Evolutionary conservation across 2,888 invertebrate species (phyloP), one percentile per base, ranked within the genome.

Genomic region (Tenodera sinensis): DNA sequence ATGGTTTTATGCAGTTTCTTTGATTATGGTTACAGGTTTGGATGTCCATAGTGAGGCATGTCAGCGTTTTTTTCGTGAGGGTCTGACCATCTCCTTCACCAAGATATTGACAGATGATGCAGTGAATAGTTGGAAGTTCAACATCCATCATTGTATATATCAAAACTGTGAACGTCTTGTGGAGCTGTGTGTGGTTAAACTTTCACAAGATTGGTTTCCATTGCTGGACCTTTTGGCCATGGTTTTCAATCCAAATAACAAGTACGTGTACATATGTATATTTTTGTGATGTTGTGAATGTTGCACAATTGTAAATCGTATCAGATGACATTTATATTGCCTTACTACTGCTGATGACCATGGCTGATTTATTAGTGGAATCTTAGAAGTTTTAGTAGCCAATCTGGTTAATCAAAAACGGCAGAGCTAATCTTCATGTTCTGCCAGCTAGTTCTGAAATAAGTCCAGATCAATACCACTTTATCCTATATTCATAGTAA

Each of bases 21-120:
- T 25, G 0, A 8, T n/a, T 71, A 28, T 89, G 28, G 71, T 87
- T 87, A 82, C 93, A 97, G 98, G 97, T 92, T 95, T 97, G 93
- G 99, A 99, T 94, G 96, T 96, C 91, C 96, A 97, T 92, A 97
- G 98, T 93, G 97, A 97, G 93, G 96, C 97, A 88, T 99, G 99
- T 93, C 98, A 98, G 93, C 95, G 98, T 91, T 99, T 99, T 94
- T 98, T 98, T 94, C 96, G 97, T 92, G 98, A 99, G 93, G 98
- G 98, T 88, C 95, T 99, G 91, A 98, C 98, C 90, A 96, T 97
- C 91, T 99, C 99, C 88, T 99, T 99, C 93, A 98, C 98, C 87
- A 99, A 99, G 94, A 98, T 99, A 93, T 95, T 99, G 92, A 98
- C 98, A 28, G 99, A 99, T 93, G 99, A 99, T 94, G 99, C 99